Evolutionary conservation across 2,797 vertebrate species (phyloP), one percentile per base, ranked within the genome.

Genomic region (Leucoraja ocellata): DNA sequence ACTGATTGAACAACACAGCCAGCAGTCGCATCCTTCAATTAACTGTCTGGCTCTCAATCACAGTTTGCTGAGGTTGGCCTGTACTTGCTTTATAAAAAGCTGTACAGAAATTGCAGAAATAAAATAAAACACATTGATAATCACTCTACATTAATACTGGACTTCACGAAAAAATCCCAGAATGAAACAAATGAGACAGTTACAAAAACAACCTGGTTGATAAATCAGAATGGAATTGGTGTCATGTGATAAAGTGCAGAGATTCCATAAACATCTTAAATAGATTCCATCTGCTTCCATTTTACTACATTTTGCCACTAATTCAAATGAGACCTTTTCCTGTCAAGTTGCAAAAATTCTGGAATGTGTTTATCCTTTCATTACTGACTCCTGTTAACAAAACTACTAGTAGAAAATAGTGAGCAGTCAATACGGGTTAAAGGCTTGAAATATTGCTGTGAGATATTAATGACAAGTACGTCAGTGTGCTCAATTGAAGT

Each of bases 251-350:
- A 92, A 76, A 92, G 39, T 74, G 71, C 90, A 92, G 90, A 74
- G 68, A 92, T 76, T 71, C 61, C 71, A 74, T 92, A 92, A 92
- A 92, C 90, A 92, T 92, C 90, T 54, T 11, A 92, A 92, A 92
- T 92, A 76, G 90, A 58, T 92, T 92, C 90, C 90, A 92, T 92
- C 46, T 92, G 90, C 39, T 92, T 76, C 90, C 90, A 92, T 92
- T 91, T 91, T 74, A 46, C 71, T 76, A 13, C 90, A 46, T 91
- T 76, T 76, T 76, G 68, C 46, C 90, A 92, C 90, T 92, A 74
- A 92, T 92, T 92, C 68, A 76, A 92, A 92, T 63, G 90, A 92
- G 90, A 54, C 90, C 90, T 46, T 73, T 74, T 76, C 36, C 68
- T 74, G 71, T 54, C 84, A 68, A 32, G 84, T 76, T 92, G 39